A percentile compares a stretch with the other conserved stretches of the same genome.
Conservation (phyloP, 2,888 invertebrate species). For the Campoletis raptor region DNA sequence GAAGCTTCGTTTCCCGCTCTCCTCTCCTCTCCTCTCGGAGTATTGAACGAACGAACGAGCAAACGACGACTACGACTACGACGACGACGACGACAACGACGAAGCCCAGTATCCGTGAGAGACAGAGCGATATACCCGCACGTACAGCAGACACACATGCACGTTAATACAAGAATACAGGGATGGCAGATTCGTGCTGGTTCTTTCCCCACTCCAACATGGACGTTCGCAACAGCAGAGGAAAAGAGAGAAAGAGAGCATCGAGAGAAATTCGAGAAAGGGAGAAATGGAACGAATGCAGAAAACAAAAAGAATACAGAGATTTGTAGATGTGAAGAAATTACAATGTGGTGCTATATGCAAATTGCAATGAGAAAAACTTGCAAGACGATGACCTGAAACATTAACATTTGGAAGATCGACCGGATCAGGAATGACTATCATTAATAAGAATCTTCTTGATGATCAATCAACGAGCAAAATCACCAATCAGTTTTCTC, state of each 20-base stretch:
- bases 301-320: slow-evolving; percentile 58
- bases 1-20: slow-evolving; percentile 57
- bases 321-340: slow-evolving; percentile 9
- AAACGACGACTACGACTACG: slow-evolving; percentile 70
- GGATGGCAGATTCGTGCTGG: slow-evolving; percentile 41
- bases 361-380: neutral
- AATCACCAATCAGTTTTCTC: neutral
- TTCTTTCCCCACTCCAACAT: slow-evolving; percentile 50
- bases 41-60: slow-evolving; percentile 82
- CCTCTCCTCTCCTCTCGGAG: slow-evolving; percentile 78
- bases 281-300: slow-evolving; percentile 11
- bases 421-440: neutral
- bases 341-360: neutral
- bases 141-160: slow-evolving; percentile 26
- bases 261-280: slow-evolving; percentile 4
- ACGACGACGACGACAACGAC: slow-evolving; percentile 58
- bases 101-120: slow-evolving; percentile 71
- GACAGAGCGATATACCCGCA: slow-evolving; percentile 33
- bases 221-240: slow-evolving; percentile 52
- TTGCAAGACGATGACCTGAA: neutral
- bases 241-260: slow-evolving; percentile 70
- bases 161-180: slow-evolving; percentile 18
- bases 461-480: neutral
- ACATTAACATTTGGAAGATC: neutral
- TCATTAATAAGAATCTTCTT: neutral